Evolutionary conservation across 2,113 vertebrate species (phyloP), one percentile per base, ranked within the genome.

Genomic region (Dunckerocampus dactyliophorus): DNA sequence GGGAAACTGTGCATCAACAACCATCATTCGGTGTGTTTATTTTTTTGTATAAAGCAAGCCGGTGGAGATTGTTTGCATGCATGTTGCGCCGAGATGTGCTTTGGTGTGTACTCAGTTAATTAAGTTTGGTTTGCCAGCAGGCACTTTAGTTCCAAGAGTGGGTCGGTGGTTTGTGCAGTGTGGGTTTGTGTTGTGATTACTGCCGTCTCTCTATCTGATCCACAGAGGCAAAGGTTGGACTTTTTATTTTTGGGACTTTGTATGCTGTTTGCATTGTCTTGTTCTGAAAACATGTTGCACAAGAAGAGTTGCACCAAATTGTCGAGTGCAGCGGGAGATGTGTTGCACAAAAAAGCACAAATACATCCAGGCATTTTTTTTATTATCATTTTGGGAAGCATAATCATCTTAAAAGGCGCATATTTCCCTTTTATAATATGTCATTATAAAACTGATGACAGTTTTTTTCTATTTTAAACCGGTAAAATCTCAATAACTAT

Each of bases 81-180:
- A 67, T 61, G 68, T 59, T 71, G 69, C 68, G 43, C 24, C 5
- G 24, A 48, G 50, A 78, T 52, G 47, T 56, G 63, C 4, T 12
- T 47, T 47, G 61, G 48, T 51, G 64, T 76, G 48, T 47, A 61
- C 1, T 7, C 16, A 46, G 65, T 43, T 47, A 45, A 39, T 59
- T 65, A 21, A n/a, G 21, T 37, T 69, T 28, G 16, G 16, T 65
- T 72, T 59, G 62, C 65, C 59, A 14, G 65, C 14, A 24, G 1
- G 56, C 59, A 56, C 50, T 65, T 59, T 51, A 49, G 63, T 61
- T 77, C 47, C 22, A 51, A 68, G 39, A 75, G 34, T 9, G 45
- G 48, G 64, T 66, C 69, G 66, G 67, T 56, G 74, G 74, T 82
- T 82, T 73, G 47, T 3, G 14, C 67, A 47, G 24, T 69, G 78